Conservation (phyloP, 2,888 invertebrate species). For the Pollenia angustigena region DNA sequence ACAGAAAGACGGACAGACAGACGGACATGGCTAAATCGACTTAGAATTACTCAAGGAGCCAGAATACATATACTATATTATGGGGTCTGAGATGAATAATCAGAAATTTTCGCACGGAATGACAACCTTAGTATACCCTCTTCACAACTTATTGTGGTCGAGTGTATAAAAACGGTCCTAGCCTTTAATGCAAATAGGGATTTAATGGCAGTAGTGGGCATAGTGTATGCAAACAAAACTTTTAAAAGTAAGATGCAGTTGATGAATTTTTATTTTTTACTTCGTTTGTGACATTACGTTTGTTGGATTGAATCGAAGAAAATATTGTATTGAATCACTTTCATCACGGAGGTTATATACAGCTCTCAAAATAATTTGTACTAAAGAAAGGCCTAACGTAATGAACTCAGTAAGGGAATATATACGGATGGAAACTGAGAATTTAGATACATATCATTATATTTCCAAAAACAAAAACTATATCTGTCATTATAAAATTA, state of each 20-base stretch:
- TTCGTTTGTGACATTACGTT: background rate
- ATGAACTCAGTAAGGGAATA: background rate
- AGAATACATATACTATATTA: too few relatives aligned
- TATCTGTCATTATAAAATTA: background rate
- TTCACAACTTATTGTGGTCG: too few relatives aligned
- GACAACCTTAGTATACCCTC: too few relatives aligned
- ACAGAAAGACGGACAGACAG: too few relatives aligned
- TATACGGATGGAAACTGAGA: background rate
- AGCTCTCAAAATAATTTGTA: background rate
- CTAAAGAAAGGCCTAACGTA: background rate
- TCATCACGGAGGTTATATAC: slow-evolving; percentile 6
- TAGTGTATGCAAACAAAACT: background rate
- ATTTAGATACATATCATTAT: background rate
- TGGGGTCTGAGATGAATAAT: too few relatives aligned
- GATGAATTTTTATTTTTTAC: slow-evolving; percentile 12
- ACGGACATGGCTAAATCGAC: too few relatives aligned
- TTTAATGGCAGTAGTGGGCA: slow-evolving; percentile 16
- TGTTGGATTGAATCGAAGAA: background rate
- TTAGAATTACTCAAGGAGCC: too few relatives aligned
- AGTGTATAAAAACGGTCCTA: background rate
- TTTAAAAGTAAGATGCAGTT: background rate
- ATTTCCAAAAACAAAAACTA: background rate
- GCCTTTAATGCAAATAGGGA: slow-evolving; percentile 13
- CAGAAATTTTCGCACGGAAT: too few relatives aligned
- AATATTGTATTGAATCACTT: background rate